Evolutionary conservation across 2,888 invertebrate genomes (phyloP).

Genomic region (Dasypolia templi): DNA sequence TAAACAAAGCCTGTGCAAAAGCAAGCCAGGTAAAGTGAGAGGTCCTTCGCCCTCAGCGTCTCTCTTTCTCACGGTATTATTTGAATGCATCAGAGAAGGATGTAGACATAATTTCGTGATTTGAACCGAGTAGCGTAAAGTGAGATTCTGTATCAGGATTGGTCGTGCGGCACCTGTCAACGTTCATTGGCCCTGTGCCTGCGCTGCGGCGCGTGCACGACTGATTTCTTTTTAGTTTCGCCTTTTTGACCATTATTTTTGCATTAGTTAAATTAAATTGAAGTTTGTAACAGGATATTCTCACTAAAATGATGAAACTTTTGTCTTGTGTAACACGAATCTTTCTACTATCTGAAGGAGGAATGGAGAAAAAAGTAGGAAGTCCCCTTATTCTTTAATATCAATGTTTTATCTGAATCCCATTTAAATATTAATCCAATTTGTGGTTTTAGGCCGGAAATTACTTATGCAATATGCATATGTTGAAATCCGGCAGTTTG

Average conservation of each 20-base stretch:
- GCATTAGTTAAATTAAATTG: slow-evolving; percentile 48
- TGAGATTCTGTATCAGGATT: slow-evolving; percentile 78
- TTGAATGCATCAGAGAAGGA: slow-evolving; percentile 73
- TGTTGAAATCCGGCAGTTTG: slow-evolving; percentile 47
- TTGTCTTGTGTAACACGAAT: neutral
- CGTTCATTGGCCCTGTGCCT: slow-evolving; percentile 86
- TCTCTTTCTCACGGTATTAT: slow-evolving; percentile 57
- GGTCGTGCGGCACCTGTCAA: slow-evolving; percentile 84
- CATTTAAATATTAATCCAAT: slow-evolving; percentile 26
- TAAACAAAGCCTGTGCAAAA: slow-evolving; percentile 75
- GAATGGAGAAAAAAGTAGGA: slow-evolving; percentile 15
- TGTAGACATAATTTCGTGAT: slow-evolving; percentile 78
- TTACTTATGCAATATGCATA: slow-evolving; percentile 47
- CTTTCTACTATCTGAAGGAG: neutral
- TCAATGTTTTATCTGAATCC: slow-evolving; percentile 21
- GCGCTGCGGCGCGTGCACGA: slow-evolving; percentile 79
- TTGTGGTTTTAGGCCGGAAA: slow-evolving; percentile 39
- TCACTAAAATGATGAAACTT: neutral
- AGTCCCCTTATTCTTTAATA: slow-evolving; percentile 6
- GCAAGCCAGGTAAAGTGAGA: slow-evolving; percentile 58
- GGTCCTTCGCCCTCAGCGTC: slow-evolving; percentile 61
- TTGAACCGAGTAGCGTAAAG: slow-evolving; percentile 78
- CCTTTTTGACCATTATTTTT: slow-evolving; percentile 72
- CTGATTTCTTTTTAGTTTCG: slow-evolving; percentile 75
- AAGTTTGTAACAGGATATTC: slow-evolving; percentile 12